Conservation (phyloP, 2,888 invertebrate species). For the Drosophila multiciliata region DNA sequence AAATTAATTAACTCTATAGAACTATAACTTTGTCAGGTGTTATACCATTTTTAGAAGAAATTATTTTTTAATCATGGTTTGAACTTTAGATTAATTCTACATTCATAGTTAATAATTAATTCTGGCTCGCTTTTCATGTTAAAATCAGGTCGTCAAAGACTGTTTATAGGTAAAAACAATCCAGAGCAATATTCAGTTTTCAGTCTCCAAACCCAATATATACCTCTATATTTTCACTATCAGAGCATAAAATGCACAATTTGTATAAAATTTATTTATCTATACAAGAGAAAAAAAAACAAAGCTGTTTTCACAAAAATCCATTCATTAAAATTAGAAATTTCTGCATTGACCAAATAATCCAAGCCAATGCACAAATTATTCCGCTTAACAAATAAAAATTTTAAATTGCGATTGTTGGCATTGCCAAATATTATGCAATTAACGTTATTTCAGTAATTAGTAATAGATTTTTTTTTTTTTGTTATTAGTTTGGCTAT, state of each 20-base stretch:
- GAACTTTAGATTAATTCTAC: not conserved
- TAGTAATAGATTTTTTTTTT: conserved; percentile 18
- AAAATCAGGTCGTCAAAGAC: not conserved
- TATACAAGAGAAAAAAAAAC: not conserved
- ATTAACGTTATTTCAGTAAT: conserved; percentile 29
- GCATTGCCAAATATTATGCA: conserved; percentile 1
- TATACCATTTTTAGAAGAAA: not conserved
- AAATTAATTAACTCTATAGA: too few relatives aligned
- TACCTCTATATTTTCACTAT: not conserved
- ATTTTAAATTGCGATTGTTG: conserved; percentile 15
- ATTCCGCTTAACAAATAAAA: conserved; percentile 9
- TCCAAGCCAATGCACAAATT: conserved; percentile 2
- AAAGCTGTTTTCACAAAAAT: not conserved
- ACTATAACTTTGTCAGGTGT: not conserved
- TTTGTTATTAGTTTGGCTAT: not conserved
- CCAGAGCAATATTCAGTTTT: not conserved
- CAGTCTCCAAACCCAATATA: not conserved
- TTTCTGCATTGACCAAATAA: not conserved
- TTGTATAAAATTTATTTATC: not conserved
- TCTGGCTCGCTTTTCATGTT: not conserved
- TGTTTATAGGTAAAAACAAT: too few relatives aligned
- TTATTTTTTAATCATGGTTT: not conserved
- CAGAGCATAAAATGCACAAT: not conserved
- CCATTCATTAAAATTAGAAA: not conserved
- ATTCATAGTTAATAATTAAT: not conserved